Evolutionary conservation across 2,113 vertebrate species (phyloP), one percentile per base, ranked within the genome.

Genomic region (Crotalus horridus): DNA sequence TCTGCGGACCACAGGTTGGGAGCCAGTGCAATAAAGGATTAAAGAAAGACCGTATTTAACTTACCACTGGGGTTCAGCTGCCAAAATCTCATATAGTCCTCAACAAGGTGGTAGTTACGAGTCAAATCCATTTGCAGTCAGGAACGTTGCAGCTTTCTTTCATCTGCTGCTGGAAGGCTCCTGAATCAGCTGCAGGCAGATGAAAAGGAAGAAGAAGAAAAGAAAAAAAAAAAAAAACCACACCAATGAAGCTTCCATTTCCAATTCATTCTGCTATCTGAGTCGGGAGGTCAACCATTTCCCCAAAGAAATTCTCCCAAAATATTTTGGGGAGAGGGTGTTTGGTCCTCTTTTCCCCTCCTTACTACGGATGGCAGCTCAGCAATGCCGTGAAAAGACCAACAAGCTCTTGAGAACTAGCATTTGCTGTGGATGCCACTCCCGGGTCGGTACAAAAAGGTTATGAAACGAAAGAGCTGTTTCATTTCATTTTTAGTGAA

Each of bases 281-380:
- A 98, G 97, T 98, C 97, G 98, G 97, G 97, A 97, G 97, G 97
- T 97, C 98, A 97, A 96, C 95, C 96, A 96, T 96, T 96, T 96
- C 95, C 95, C 87, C 86, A 96, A 94, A 97, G 94, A 94, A 95
- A 94, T 95, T 97, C 95, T 96, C 95, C 94, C 92, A 94, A 96
- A 96, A 85, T 89, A 87, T 21, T 11, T 51, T 51, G 6, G 7
- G 48, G 4, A 46, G 46, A 0, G 48, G 48, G 7, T 1, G 48
- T 51, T 51, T 33, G 23, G 39, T 26, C 91, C 23, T 56, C 24
- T 87, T 46, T 86, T 33, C 29, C 43, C 43, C 26, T 89, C 85
- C 6, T 94, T 96, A 93, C 90, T 93, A 94, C 90, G 88, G 56
- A 55, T 74, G 91, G 94, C 87, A 94, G 91, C 89, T 92, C 95